A percentile compares a stretch with the other conserved stretches of the same genome.
These are phyloP conservation scores for Eurypyga helias DNA, from an alignment of 2,113 vertebrate genomes.

Conservation along the genomic window DNA sequence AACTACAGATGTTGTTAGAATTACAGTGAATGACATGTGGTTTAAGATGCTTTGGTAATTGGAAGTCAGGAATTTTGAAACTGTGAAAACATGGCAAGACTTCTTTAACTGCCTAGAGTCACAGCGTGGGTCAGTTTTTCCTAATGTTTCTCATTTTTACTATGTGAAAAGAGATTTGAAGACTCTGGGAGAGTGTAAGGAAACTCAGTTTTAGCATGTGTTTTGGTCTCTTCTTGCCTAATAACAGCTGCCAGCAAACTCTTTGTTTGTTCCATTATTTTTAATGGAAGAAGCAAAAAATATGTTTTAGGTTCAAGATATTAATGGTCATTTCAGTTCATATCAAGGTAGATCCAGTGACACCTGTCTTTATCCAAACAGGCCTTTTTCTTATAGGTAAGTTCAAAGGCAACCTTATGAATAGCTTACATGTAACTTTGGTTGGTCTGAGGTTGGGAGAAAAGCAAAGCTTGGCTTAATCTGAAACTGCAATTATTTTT, in stretches of 20 bases:
- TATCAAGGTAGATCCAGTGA: neutral
- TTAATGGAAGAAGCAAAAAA: neutral
- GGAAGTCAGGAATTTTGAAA: neutral
- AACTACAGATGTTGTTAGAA: neutral
- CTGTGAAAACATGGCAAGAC: neutral
- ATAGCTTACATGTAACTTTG: neutral
- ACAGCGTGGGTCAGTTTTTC: neutral
- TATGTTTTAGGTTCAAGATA: neutral
- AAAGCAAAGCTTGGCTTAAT: neutral
- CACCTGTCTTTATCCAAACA: neutral
- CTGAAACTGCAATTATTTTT: neutral
- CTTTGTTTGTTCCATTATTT: neutral
- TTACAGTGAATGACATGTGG: neutral
- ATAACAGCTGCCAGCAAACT: neutral
- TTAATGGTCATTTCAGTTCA: neutral
- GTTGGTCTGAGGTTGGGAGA: neutral
- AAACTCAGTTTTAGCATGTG: neutral
- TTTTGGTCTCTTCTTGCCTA: neutral
- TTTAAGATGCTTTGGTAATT: neutral
- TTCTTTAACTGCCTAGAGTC: neutral
- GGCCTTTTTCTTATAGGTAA: neutral
- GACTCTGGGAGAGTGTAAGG: neutral
- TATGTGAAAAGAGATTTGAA: neutral
- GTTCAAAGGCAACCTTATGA: neutral
- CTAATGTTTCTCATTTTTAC: neutral